Base-by-base conservation (phyloP, 2,888 invertebrate genomes). In the Acrocera orbiculus region DNA sequence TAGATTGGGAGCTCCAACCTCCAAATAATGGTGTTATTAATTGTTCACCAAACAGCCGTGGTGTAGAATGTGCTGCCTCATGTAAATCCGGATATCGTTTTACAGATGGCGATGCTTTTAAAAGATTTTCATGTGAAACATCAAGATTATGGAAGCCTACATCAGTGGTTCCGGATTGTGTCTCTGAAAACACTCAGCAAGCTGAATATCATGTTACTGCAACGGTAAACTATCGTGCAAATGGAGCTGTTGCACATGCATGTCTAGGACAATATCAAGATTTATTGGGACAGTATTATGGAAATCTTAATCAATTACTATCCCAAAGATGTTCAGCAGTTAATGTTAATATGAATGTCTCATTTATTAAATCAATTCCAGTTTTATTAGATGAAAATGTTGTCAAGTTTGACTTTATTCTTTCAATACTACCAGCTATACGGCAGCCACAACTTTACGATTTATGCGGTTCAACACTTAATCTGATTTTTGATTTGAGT, bases 241-340 rank as follows among this genome's bases (percentile, higher is more conserved):
- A 89, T 44, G 89, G 89, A 16, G 89, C 85, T 8, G 86, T 90
- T 4, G 80, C 86, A 2, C 72, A 73, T 39, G 69, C 77, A 6
- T 92, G 90, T 53, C 63, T 89, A 33, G 73, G 74, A 3, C 83
- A 87, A 52, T 90, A 90, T 53, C 79, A 80, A 45, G 85, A 86
- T 42, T 63, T 83, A 10, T 65, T 85, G 40, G 66, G 80, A 0
- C 83, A 87, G 51, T 81, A 83, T 49, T 86, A 86, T 47, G 60
- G 64, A 17, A 73, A 76, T 27, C 63, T 95, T 3, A 89, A 90
- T 48, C 72, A 67, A 36, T 67, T 87, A 39, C 64, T 95, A 10
- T 85, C 89, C 1, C 83, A 87, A 51, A 74, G 90, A 45, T 95
- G 93, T 56, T 92, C 92, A 1, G 87, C 87, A 4, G 85, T 90